These are phyloP conservation scores for Conus ventricosus DNA, from an alignment of 1,140 invertebrate species.

Conservation along the genomic window DNA sequence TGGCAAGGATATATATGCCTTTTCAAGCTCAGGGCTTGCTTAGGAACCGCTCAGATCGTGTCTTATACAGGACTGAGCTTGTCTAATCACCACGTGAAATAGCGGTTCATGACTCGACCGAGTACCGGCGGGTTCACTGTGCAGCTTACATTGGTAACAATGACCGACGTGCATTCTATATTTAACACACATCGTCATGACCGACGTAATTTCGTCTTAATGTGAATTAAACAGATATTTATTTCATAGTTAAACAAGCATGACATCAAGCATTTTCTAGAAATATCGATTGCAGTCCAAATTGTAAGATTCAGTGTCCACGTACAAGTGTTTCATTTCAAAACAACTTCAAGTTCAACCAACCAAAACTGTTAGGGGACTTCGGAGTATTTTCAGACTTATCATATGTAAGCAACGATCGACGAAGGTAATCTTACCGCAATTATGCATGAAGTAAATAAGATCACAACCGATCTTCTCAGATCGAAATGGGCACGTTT, in stretches of 20 bases:
- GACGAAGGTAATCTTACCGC: background rate
- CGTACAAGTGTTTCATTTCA: too few relatives aligned
- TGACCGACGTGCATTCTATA: background rate
- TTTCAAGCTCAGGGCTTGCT: background rate
- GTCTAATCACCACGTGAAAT: conserved; percentile 9
- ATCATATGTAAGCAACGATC: too few relatives aligned
- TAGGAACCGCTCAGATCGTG: background rate
- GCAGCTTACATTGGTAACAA: background rate
- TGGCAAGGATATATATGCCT: background rate
- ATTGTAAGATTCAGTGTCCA: too few relatives aligned
- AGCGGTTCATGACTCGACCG: background rate
- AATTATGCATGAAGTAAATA: background rate
- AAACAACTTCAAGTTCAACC: too few relatives aligned
- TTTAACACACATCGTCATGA: too few relatives aligned
- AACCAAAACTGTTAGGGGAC: too few relatives aligned
- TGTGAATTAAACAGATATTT: too few relatives aligned
- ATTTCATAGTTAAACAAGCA: too few relatives aligned
- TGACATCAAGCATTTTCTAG: too few relatives aligned
- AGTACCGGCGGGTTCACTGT: background rate
- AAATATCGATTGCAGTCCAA: too few relatives aligned
- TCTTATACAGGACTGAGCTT: conserved; percentile 5
- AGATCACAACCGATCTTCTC: background rate
- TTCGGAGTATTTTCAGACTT: too few relatives aligned
- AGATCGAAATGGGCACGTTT: background rate
- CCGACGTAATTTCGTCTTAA: too few relatives aligned